A percentile compares a stretch with the other conserved stretches of the same genome.
Conservation (phyloP, 2,797 vertebrate species). For the Catamblyrhynchus diadema region DNA sequence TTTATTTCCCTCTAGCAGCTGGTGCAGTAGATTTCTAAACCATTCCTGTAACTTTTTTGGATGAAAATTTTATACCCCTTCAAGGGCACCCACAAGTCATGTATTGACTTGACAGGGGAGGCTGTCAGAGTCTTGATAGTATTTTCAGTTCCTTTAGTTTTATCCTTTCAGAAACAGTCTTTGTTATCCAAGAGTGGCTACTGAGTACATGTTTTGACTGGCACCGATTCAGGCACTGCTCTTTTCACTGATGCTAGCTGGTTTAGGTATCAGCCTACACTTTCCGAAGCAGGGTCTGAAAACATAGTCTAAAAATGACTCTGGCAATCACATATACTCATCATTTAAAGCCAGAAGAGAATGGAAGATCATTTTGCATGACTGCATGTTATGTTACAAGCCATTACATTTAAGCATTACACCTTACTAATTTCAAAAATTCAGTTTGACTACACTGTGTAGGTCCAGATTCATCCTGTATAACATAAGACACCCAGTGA, state of each 20-base stretch:
- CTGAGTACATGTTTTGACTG: background rate
- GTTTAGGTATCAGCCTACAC: background rate
- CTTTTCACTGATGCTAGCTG: background rate
- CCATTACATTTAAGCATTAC: background rate
- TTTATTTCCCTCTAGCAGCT: background rate
- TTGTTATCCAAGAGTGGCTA: background rate
- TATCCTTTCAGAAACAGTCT: background rate
- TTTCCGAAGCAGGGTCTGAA: background rate
- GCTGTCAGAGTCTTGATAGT: background rate
- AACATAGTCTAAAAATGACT: background rate
- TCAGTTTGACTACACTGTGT: background rate
- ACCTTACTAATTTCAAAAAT: background rate
- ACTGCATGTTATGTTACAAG: background rate
- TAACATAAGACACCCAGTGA: background rate
- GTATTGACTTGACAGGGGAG: background rate
- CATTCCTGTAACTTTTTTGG: background rate
- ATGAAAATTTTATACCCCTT: conserved; percentile 3
- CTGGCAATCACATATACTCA: background rate
- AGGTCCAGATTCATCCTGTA: background rate
- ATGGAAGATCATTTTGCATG: background rate
- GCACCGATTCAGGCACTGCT: background rate
- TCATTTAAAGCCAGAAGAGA: background rate
- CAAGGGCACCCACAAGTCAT: background rate
- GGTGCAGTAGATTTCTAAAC: background rate
- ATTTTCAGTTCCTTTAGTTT: conserved; percentile 27